Conservation (phyloP, 2,113 vertebrate genomes). For the Chauna torquata region DNA sequence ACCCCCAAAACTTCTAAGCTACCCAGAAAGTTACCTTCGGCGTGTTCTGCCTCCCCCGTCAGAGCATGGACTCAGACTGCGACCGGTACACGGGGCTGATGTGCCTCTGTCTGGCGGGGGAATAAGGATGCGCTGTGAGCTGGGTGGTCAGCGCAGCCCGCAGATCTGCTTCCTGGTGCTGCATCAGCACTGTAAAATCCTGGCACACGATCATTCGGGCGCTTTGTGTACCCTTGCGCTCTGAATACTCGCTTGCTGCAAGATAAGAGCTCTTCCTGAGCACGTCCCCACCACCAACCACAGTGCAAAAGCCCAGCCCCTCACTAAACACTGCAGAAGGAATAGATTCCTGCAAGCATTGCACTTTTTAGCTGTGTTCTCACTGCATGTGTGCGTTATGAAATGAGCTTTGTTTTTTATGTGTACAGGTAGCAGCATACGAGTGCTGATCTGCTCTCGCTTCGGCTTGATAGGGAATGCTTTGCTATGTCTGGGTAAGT, state of each 20-base stretch:
- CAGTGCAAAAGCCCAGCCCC: too few species aligned
- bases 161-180: background rate
- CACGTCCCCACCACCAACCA: fast-evolving
- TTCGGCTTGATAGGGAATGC: background rate
- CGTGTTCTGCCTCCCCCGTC: background rate
- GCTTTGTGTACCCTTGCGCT: background rate
- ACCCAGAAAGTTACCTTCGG: background rate
- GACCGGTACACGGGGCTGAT: fast-evolving
- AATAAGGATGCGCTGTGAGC: background rate
- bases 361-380: background rate
- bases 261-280: background rate
- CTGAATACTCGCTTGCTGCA: background rate
- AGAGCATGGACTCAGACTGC: background rate
- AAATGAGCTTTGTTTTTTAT: background rate
- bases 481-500: fast-evolving
- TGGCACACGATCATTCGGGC: background rate
- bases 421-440: background rate
- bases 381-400: too few species aligned
- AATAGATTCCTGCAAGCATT: background rate
- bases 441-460: background rate
- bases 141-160: background rate
- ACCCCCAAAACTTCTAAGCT: background rate
- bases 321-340: fast-evolving
- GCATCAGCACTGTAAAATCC: background rate
- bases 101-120: too few species aligned